A percentile compares a stretch with the other conserved stretches of the same genome.
Conservation (phyloP, 1,140 invertebrate genomes). For the Drosophila obscura region DNA sequence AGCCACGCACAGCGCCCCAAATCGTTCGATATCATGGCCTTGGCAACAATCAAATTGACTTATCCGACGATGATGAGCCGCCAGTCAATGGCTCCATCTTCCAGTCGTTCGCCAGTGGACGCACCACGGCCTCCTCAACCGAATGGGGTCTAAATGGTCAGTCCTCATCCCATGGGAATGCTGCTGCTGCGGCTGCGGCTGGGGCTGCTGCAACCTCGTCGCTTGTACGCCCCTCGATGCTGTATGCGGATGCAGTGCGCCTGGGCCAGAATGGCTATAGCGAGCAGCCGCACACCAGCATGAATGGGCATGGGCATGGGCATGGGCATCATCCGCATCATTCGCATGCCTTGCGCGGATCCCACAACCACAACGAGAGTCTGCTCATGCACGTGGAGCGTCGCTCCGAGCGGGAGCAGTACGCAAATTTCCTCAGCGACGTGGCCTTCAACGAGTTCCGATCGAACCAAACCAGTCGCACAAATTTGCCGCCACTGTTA, state of each 20-base stretch:
- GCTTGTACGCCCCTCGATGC: constrained; percentile 15
- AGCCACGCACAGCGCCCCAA: constrained; percentile 29
- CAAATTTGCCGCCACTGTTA: not conserved
- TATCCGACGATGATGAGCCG: constrained; percentile 53
- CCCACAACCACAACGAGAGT: constrained; percentile 9
- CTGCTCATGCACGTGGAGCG: constrained; percentile 36
- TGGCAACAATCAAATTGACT: constrained; percentile 24
- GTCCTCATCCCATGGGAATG: not conserved
- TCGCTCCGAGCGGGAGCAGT: constrained; percentile 52
- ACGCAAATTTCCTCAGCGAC: constrained; percentile 44
- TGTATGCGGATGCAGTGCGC: constrained; percentile 62
- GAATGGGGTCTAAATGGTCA: too few species aligned
- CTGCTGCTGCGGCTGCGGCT: not conserved
- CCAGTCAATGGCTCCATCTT: constrained; percentile 35
- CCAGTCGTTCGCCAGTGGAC: constrained; percentile 23
- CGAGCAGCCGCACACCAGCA: constrained; percentile 15
- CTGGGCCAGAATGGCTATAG: constrained; percentile 49
- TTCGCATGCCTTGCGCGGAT: too few species aligned
- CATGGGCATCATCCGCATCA: not conserved
- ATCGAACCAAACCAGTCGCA: not conserved
- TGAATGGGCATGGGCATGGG: constrained; percentile 29
- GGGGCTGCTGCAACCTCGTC: not conserved
- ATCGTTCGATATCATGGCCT: constrained; percentile 23
- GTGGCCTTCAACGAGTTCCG: not conserved
- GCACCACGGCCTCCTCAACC: constrained; percentile 1